A percentile compares a stretch with the other conserved stretches of the same genome.
phyloP scores from a whole-genome alignment of 2,113 vertebrate species.

The Tautogolabrus adspersus region DNA sequence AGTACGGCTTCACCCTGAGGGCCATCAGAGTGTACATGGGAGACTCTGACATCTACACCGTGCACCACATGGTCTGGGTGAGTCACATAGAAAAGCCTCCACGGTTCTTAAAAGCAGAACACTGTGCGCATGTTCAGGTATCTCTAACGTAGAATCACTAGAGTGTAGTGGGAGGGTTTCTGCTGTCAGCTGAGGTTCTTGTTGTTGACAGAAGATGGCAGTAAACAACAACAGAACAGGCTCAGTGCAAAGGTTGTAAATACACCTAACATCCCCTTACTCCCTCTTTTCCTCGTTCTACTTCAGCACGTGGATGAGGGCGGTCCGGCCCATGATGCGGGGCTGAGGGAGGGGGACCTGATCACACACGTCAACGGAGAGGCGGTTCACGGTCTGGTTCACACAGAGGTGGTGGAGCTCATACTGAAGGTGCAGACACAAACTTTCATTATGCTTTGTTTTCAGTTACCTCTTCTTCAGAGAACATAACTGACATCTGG shows the following conservation, averaged over 20 bases:
- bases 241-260: not conserved
- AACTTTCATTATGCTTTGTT: too few species aligned
- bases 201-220: constrained; percentile 49
- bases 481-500: too few species aligned
- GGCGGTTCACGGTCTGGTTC: constrained; percentile 93
- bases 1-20: constrained; percentile 97
- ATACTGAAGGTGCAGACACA: constrained; percentile 89
- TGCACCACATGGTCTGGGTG: constrained; percentile 99
- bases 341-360: constrained; percentile 93
- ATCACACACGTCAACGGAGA: constrained; percentile 99
- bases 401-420: constrained; percentile 97
- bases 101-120: too few species aligned
- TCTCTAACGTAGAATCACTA: too few species aligned
- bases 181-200: too few species aligned
- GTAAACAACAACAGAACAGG: constrained; percentile 27
- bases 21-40: constrained; percentile 99
- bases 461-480: too few species aligned
- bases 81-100: constrained; percentile 48
- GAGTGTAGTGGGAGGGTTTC: too few species aligned
- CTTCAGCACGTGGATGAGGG: constrained; percentile 92
- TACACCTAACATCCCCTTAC: too few species aligned
- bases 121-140: too few species aligned
- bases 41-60: constrained; percentile 94
- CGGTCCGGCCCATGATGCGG: constrained; percentile 92
- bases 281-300: constrained; percentile 23